Evolutionary conservation across 2,113 vertebrate genomes (phyloP).

Genomic region (Catharus fuscescens): DNA sequence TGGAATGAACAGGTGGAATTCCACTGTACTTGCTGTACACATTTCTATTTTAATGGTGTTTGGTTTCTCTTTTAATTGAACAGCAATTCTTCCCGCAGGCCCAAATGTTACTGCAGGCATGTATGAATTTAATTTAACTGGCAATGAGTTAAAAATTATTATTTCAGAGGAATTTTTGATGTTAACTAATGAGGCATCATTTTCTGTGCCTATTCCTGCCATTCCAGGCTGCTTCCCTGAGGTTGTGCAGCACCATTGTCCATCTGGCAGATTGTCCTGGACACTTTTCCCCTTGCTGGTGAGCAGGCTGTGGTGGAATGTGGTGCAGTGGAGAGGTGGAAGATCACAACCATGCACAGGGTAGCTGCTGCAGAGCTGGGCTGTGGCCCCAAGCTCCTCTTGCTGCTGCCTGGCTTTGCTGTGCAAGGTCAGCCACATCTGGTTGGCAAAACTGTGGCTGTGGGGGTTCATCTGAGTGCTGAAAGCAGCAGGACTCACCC

Average conservation of each 20-base stretch:
- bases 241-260: not conserved
- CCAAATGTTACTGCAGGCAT: constrained; percentile 33
- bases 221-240: not conserved
- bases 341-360: not conserved
- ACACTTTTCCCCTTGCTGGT: not conserved
- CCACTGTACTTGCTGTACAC: not conserved
- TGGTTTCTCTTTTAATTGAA: constrained; percentile 52
- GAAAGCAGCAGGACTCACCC: not conserved
- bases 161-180: constrained; percentile 56
- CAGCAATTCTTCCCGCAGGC: not conserved
- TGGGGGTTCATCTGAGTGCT: not conserved
- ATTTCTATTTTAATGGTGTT: constrained; percentile 48
- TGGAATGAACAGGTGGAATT: constrained; percentile 68
- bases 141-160: constrained; percentile 1
- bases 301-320: not conserved
- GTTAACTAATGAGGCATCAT: constrained; percentile 30
- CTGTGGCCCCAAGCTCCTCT: not conserved
- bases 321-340: not conserved
- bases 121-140: constrained; percentile 45
- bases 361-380: not conserved
- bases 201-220: not conserved
- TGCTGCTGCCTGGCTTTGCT: not conserved
- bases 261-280: not conserved
- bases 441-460: accelerated
- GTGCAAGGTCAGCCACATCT: not conserved